A percentile compares a stretch with the other conserved stretches of the same genome.
Conservation (phyloP, 2,888 invertebrate species). For the Thymelicus lineola region DNA sequence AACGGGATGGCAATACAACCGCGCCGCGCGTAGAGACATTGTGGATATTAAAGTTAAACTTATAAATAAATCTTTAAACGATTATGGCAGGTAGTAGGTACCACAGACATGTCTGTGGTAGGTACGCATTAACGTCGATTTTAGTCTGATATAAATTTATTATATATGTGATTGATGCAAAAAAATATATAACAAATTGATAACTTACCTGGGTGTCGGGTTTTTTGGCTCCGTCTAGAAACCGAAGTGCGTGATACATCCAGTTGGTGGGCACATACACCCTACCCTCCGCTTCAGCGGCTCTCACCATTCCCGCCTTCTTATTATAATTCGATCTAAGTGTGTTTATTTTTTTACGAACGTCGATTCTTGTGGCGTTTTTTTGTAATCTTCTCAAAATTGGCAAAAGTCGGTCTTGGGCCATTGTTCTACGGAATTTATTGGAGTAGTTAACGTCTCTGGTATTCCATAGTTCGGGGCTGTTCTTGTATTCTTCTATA, state of each 20-base stretch:
- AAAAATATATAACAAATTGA: not conserved
- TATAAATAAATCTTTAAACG: too few species aligned
- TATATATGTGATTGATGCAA: too few species aligned
- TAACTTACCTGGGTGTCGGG: not conserved
- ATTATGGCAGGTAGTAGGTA: too few species aligned
- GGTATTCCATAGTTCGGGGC: conserved; percentile 38
- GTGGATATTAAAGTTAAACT: too few species aligned
- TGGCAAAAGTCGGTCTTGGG: conserved; percentile 32
- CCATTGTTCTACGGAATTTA: conserved; percentile 33
- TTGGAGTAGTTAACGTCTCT: conserved; percentile 35
- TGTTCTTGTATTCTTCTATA: conserved; percentile 6
- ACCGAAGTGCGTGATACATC: conserved; percentile 35
- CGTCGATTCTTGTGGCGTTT: conserved; percentile 40
- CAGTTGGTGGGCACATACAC: conserved; percentile 38
- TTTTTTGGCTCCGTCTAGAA: conserved; percentile 13
- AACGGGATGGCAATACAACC: not conserved
- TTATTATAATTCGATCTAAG: conserved; percentile 43
- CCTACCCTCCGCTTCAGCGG: conserved; percentile 6
- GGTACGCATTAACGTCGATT: too few species aligned
- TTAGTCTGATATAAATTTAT: too few species aligned
- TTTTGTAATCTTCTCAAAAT: conserved; percentile 36
- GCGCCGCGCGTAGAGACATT: not conserved
- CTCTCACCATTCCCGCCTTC: conserved; percentile 35
- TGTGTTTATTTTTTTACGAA: conserved; percentile 44
- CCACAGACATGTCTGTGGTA: too few species aligned